phyloP scores from a whole-genome alignment of 2,888 invertebrate genomes.

The Aquatica leii region DNA sequence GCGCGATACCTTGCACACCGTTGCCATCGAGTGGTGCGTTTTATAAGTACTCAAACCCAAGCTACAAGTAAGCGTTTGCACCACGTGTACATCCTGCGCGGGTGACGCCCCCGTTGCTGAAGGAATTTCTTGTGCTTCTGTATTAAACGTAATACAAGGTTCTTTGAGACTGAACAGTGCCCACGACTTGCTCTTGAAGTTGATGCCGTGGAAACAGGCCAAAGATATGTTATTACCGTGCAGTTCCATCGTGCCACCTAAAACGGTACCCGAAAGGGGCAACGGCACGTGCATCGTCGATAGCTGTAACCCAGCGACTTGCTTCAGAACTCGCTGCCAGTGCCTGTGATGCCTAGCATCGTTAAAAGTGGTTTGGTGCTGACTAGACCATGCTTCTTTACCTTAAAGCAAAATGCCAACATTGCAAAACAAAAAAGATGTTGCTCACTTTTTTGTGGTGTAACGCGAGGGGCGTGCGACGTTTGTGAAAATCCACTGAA shows the following conservation, averaged over 20 bases:
- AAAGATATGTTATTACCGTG: constrained; percentile 91
- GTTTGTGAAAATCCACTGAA: constrained; percentile 64
- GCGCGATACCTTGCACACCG: constrained; percentile 90
- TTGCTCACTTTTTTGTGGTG: constrained; percentile 56
- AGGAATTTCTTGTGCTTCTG: constrained; percentile 89
- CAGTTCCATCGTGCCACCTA: constrained; percentile 89
- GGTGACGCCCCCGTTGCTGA: constrained; percentile 60
- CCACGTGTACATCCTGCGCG: constrained; percentile 78
- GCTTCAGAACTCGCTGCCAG: constrained; percentile 89
- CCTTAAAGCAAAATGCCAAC: no score
- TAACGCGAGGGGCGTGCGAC: constrained; percentile 50
- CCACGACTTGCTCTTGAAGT: constrained; percentile 96
- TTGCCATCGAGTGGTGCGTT: constrained; percentile 90
- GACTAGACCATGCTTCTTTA: constrained; percentile 42
- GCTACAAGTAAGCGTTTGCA: constrained; percentile 89
- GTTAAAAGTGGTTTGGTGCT: constrained; percentile 53
- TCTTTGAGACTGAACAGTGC: constrained; percentile 93
- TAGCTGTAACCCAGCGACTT: constrained; percentile 82
- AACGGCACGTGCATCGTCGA: constrained; percentile 74
- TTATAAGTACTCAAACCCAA: constrained; percentile 77
- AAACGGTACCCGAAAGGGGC: constrained; percentile 78
- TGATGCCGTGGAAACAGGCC: constrained; percentile 97
- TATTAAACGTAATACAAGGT: constrained; percentile 91
- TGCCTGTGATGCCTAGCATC: constrained; percentile 88
- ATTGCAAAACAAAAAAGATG: no score